Conservation (phyloP, 2,113 vertebrate genomes). For the Ascaphus truei region DNA sequence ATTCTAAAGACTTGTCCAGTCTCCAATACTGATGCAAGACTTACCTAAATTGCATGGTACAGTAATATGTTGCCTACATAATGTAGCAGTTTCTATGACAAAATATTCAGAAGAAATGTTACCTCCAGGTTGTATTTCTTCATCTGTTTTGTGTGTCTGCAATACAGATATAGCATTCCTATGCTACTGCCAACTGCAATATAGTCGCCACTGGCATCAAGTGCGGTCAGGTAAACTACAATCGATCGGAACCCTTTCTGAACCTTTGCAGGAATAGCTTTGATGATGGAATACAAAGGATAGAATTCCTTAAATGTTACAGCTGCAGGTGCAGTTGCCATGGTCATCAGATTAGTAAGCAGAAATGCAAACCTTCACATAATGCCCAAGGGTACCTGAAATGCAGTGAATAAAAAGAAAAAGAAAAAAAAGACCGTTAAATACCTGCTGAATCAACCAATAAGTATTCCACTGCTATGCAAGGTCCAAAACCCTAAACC, state of each 20-base stretch:
- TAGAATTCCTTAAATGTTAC: slow-evolving; percentile 86
- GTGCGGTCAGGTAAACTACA: slow-evolving; percentile 87
- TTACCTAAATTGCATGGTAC: too few relatives aligned
- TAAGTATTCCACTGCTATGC: too few relatives aligned
- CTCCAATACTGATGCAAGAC: too few relatives aligned
- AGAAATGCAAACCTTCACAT: background rate
- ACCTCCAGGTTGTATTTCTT: slow-evolving; percentile 94
- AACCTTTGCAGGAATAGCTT: slow-evolving; percentile 87
- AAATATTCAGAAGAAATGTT: too few relatives aligned
- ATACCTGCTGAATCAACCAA: background rate
- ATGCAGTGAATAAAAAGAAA: slow-evolving; percentile 41
- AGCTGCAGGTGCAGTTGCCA: slow-evolving; percentile 65
- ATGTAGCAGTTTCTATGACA: too few relatives aligned
- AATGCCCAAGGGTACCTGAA: slow-evolving; percentile 42
- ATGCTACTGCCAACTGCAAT: slow-evolving; percentile 94
- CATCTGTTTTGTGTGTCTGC: slow-evolving; percentile 80
- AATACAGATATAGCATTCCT: slow-evolving; percentile 94
- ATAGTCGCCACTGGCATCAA: slow-evolving; percentile 89
- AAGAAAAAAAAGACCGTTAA: background rate
- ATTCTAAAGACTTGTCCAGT: too few relatives aligned
- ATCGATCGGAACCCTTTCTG: slow-evolving; percentile 91
- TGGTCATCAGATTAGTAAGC: slow-evolving; percentile 45
- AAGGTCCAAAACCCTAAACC: too few relatives aligned
- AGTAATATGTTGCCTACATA: too few relatives aligned
- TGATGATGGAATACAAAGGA: slow-evolving; percentile 87